A percentile compares a stretch with the other conserved stretches of the same genome.
Conservation (phyloP, 1,140 invertebrate genomes). For the Drosophila novamexicana region DNA sequence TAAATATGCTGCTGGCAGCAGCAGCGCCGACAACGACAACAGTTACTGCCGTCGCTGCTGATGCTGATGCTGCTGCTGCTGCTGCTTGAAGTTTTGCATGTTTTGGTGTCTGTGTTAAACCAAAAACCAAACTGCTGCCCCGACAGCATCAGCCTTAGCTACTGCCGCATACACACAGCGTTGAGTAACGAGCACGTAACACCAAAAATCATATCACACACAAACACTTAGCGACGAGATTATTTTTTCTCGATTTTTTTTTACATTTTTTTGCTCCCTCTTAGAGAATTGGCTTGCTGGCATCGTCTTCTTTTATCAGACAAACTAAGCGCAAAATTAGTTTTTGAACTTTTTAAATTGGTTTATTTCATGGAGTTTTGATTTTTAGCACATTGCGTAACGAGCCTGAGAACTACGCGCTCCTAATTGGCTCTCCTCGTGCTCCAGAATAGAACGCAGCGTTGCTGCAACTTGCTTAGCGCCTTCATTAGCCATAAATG, state of each 20-base stretch:
- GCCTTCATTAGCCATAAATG: constrained; percentile 68
- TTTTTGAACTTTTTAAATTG: constrained; percentile 84
- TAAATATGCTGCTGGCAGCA: constrained; percentile 74
- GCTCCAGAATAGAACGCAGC: constrained; percentile 32
- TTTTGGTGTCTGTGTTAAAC: constrained; percentile 74
- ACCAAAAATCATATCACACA: constrained; percentile 40
- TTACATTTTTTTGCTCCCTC: constrained; percentile 1
- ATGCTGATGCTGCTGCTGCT: constrained; percentile 17
- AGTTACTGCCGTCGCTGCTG: constrained; percentile 3
- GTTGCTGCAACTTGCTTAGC: constrained; percentile 58
- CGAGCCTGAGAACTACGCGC: constrained; percentile 70
- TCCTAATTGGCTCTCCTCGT: constrained; percentile 75
- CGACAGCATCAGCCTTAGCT: constrained; percentile 28
- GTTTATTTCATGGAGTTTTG: constrained; percentile 84
- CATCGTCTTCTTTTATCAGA: constrained; percentile 77
- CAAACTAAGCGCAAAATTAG: constrained; percentile 84
- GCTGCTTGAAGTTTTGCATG: constrained; percentile 68
- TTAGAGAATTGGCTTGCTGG: constrained; percentile 37
- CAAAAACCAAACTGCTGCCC: constrained; percentile 75
- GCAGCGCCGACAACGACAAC: constrained; percentile 57
- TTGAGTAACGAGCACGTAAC: constrained; percentile 19
- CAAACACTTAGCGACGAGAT: constrained; percentile 30
- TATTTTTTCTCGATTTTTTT: constrained; percentile 44
- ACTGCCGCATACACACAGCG: constrained; percentile 1
- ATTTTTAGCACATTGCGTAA: constrained; percentile 83